Conservation (phyloP, 2,113 vertebrate species). For the Aegithalos caudatus region DNA sequence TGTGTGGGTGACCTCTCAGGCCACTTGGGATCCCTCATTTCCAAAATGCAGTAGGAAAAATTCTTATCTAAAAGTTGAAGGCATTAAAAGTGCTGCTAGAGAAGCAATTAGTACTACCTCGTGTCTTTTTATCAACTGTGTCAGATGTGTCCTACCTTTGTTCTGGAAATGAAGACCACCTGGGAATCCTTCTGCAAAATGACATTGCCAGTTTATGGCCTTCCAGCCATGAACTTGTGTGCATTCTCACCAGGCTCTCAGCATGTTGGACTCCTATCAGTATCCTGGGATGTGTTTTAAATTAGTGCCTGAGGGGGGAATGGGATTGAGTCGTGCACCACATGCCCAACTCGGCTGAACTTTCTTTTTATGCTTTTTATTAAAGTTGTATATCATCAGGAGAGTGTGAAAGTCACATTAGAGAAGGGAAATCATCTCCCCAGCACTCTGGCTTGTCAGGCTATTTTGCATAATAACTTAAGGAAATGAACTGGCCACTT, state of each 20-base stretch:
- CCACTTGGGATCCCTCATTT: background rate
- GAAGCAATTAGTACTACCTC: background rate
- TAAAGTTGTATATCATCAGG: conserved; percentile 74
- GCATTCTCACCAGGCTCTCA: background rate
- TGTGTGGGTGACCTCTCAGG: background rate
- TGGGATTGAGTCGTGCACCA: background rate
- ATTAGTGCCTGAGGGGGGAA: background rate
- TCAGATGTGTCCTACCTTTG: background rate
- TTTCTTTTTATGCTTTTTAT: conserved; percentile 71
- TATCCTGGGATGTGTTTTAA: background rate
- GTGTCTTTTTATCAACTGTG: background rate
- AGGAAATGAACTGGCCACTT: conserved; percentile 49
- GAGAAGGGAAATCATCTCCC: background rate
- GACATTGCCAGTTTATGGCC: background rate
- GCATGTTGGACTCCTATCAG: background rate
- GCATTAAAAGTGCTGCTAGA: background rate
- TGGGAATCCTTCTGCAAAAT: background rate
- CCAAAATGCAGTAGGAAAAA: background rate
- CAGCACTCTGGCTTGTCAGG: background rate
- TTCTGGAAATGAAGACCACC: background rate
- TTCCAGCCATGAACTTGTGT: background rate
- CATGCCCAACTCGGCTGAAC: conserved; percentile 36
- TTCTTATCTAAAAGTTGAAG: background rate
- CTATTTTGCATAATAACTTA: conserved; percentile 29
- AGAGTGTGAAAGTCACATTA: conserved; percentile 40